A percentile compares a stretch with the other conserved stretches of the same genome.
Evolutionary conservation across 2,797 vertebrate genomes (phyloP).

Genomic region (Chrysocyon brachyurus): DNA sequence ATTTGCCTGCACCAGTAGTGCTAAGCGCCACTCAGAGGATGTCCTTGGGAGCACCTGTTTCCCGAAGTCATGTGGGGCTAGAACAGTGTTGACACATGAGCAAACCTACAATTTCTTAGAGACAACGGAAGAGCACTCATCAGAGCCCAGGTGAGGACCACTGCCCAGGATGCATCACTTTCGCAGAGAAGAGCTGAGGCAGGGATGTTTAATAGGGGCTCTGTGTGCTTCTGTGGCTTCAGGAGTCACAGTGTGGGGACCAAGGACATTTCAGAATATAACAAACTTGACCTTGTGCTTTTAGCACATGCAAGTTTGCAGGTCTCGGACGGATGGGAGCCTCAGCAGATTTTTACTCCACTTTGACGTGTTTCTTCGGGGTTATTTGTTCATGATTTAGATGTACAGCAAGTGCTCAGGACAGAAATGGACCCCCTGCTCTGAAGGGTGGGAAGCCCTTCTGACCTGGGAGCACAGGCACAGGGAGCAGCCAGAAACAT

Average conservation of each 20-base stretch:
- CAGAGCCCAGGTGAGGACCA: background rate
- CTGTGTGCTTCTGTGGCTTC: background rate
- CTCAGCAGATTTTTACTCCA: background rate
- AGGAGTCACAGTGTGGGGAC: background rate
- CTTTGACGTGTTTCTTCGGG: accelerated
- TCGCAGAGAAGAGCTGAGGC: background rate
- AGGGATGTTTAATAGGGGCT: accelerated
- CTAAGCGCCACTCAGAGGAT: background rate
- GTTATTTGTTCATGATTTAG: background rate
- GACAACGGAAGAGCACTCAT: background rate
- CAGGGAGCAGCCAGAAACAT: background rate
- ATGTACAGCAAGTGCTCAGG: no score
- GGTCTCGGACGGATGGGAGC: background rate
- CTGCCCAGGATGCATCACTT: accelerated
- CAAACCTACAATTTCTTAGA: background rate
- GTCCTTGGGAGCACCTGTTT: background rate
- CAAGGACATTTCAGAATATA: background rate
- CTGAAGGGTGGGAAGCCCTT: background rate
- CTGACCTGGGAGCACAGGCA: background rate
- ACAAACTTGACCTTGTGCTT: background rate
- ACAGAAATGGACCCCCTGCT: background rate
- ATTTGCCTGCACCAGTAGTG: no score
- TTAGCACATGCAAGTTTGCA: accelerated
- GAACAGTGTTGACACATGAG: accelerated
- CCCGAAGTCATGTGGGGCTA: no score